Evolutionary conservation across 2,797 vertebrate genomes (phyloP).

Genomic region (Masticophis lateralis): DNA sequence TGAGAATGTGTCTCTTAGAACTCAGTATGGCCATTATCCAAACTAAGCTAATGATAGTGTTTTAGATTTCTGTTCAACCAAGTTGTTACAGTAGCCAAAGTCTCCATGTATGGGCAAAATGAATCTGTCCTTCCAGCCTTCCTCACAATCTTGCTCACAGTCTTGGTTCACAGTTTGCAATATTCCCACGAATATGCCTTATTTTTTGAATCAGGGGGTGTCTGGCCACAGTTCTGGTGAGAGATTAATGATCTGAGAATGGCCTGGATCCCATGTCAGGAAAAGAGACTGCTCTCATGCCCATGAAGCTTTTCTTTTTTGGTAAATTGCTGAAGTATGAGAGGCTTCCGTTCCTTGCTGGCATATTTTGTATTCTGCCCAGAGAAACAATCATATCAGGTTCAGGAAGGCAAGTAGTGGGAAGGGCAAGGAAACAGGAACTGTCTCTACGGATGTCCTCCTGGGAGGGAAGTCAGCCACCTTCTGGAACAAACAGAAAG

Average conservation of each 20-base stretch:
- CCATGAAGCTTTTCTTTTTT: constrained; percentile 66
- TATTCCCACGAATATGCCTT: constrained; percentile 31
- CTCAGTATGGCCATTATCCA: background rate
- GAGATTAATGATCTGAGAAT: constrained; percentile 37
- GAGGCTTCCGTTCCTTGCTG: constrained; percentile 73
- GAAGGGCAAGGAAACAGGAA: constrained; percentile 78
- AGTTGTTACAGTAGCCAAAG: background rate
- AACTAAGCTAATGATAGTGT: background rate
- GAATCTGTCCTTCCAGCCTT: background rate
- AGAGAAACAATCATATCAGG: constrained; percentile 79
- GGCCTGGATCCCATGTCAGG: constrained; percentile 51
- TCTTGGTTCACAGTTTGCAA: background rate
- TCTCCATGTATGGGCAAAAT: constrained; percentile 27
- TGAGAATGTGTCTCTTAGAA: background rate
- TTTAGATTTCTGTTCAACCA: background rate
- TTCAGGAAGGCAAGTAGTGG: constrained; percentile 73
- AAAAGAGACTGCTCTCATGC: constrained; percentile 63
- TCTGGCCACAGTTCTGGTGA: constrained; percentile 38
- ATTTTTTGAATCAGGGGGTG: constrained; percentile 26
- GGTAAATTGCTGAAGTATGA: constrained; percentile 72
- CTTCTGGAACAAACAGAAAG: constrained; percentile 54
- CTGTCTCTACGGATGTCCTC: constrained; percentile 71
- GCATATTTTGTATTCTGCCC: constrained; percentile 72
- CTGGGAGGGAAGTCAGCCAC: constrained; percentile 54
- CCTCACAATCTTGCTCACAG: background rate